Conservation (phyloP, 2,113 vertebrate species). For the Tychaedon coryphoeus region DNA sequence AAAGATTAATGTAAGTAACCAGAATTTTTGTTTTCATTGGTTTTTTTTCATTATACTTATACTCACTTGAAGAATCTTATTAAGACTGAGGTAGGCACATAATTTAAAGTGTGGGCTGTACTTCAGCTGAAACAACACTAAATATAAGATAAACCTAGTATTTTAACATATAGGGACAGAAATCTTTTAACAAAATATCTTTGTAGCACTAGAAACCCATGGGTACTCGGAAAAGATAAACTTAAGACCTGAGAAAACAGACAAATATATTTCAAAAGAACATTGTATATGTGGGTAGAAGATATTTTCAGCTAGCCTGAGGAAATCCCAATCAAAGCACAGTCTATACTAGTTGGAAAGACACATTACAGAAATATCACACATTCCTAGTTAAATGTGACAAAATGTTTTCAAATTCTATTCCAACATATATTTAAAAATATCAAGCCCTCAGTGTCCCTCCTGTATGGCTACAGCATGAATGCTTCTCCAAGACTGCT, state of each 20-base stretch:
- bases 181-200: neutral
- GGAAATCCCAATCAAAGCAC: neutral
- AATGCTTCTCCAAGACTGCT: neutral
- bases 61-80: neutral
- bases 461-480: neutral
- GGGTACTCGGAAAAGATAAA: neutral
- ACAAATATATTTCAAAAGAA: neutral
- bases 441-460: neutral
- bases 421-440: neutral
- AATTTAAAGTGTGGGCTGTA: neutral
- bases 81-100: neutral
- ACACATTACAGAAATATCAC: neutral
- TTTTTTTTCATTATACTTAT: neutral
- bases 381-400: neutral
- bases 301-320: neutral
- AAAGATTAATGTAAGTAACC: neutral
- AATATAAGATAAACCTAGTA: neutral
- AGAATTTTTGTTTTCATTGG: neutral
- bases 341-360: neutral
- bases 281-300: neutral
- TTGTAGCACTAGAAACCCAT: neutral
- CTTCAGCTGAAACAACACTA: neutral
- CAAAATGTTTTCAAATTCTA: neutral
- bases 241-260: neutral
- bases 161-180: neutral